Conservation (phyloP, 2,797 vertebrate species). For the Graptemys geographica region DNA sequence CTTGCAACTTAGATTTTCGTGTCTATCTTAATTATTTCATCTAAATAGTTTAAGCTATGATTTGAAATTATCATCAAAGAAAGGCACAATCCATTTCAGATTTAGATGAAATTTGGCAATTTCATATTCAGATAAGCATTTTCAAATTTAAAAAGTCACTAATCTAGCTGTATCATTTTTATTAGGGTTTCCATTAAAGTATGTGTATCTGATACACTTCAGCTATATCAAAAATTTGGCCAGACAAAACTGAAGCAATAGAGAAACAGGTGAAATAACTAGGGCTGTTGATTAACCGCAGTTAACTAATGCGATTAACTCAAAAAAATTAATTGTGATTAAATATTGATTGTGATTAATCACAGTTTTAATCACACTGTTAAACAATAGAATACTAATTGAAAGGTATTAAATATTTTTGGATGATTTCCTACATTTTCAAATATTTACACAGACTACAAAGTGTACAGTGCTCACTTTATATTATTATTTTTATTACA, state of each 20-base stretch:
- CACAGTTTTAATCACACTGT: no score
- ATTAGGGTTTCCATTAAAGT: rapidly evolving
- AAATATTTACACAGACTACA: no score
- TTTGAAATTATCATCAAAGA: background rate
- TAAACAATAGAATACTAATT: no score
- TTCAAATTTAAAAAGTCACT: background rate
- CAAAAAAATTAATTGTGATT: no score
- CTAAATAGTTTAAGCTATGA: background rate
- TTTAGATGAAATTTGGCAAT: background rate
- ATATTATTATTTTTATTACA: no score
- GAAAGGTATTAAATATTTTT: no score
- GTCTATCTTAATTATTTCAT: background rate
- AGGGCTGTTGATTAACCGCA: no score
- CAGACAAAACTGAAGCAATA: background rate
- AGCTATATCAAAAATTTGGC: background rate
- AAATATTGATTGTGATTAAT: no score
- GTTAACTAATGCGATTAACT: no score
- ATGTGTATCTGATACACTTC: background rate
- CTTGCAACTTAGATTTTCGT: background rate
- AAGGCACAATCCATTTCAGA: background rate
- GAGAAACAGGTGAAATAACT: background rate
- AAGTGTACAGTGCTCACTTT: no score
- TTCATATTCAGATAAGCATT: background rate
- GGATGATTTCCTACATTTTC: no score
- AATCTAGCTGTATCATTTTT: background rate